phyloP scores from a whole-genome alignment of 1,140 invertebrate species.

The Lysiphlebus fabarum region DNA sequence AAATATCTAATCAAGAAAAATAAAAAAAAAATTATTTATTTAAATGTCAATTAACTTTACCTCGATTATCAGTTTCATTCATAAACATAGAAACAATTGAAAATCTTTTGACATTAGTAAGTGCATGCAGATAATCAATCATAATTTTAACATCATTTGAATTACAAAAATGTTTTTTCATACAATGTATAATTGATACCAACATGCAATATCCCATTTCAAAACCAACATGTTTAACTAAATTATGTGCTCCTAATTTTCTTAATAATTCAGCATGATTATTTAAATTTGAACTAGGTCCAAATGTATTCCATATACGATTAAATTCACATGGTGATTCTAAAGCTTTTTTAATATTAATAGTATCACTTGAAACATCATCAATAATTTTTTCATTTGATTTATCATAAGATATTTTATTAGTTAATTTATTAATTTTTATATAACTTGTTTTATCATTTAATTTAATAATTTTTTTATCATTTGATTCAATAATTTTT shows the following conservation, averaged over 20 bases:
- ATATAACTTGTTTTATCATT: too few species aligned
- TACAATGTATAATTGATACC: constrained; percentile 36
- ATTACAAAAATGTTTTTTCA: constrained; percentile 35
- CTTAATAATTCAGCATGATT: constrained; percentile 34
- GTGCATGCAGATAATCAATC: constrained; percentile 26
- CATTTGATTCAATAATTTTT: constrained; percentile 20
- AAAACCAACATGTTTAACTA: constrained; percentile 38
- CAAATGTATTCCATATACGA: constrained; percentile 33
- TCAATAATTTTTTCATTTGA: too few species aligned
- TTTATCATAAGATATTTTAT: too few species aligned
- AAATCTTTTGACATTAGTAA: constrained; percentile 34
- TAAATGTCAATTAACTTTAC: constrained; percentile 26
- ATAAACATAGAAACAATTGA: constrained; percentile 38
- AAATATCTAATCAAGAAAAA: neutral
- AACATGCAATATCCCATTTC: constrained; percentile 40
- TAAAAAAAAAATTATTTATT: neutral
- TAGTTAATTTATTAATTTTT: too few species aligned
- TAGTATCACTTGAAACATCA: neutral
- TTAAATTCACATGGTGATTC: constrained; percentile 35
- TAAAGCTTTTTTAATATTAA: constrained; percentile 14
- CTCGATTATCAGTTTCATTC: constrained; percentile 34
- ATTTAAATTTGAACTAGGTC: constrained; percentile 28
- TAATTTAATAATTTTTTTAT: neutral
- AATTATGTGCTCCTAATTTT: constrained; percentile 28
- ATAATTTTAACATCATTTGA: constrained; percentile 28